Percentiles rank a stretch among this genome's conserved stretches.
Conservation (phyloP, 2,888 invertebrate genomes). For the Cyclophora albipunctata region DNA sequence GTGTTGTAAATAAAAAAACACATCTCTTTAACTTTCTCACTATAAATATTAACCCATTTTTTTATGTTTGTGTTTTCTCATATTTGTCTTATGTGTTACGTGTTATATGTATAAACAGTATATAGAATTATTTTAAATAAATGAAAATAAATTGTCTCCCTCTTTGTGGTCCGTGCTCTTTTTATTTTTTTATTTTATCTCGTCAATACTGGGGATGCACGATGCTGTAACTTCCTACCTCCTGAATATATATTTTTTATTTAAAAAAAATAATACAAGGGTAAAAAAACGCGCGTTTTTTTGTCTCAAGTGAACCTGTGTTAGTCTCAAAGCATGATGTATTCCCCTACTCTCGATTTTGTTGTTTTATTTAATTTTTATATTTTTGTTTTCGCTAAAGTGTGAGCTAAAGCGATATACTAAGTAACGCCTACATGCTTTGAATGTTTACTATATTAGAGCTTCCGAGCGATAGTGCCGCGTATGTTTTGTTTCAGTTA, state of each 20-base stretch:
- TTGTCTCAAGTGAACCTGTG: conserved; percentile 13
- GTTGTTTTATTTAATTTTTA: conserved; percentile 31
- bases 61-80: no score
- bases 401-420: conserved; percentile 42
- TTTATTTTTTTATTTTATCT: conserved; percentile 53
- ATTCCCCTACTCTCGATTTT: conserved; percentile 36
- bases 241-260: conserved; percentile 38
- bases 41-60: conserved; percentile 53
- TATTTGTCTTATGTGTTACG: conserved; percentile 44
- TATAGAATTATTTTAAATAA: conserved; percentile 36
- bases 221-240: conserved; percentile 68
- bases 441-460: conserved; percentile 59
- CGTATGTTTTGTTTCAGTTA: conserved; percentile 36
- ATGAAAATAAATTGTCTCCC: conserved; percentile 57
- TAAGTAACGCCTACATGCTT: conserved; percentile 53
- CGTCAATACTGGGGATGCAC: conserved; percentile 74
- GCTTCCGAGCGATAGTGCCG: conserved; percentile 39
- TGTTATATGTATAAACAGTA: conserved; percentile 41
- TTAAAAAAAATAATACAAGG: conserved; percentile 17
- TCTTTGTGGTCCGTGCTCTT: conserved; percentile 67
- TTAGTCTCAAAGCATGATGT: conserved; percentile 56
- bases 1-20: conserved; percentile 42
- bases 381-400: conserved; percentile 39
- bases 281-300: conserved; percentile 24
- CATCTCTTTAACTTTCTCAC: conserved; percentile 53